Evolutionary conservation across 2,113 vertebrate species (phyloP), one percentile per base, ranked within the genome.

Genomic region (Haplochromis vanheusdeni): DNA sequence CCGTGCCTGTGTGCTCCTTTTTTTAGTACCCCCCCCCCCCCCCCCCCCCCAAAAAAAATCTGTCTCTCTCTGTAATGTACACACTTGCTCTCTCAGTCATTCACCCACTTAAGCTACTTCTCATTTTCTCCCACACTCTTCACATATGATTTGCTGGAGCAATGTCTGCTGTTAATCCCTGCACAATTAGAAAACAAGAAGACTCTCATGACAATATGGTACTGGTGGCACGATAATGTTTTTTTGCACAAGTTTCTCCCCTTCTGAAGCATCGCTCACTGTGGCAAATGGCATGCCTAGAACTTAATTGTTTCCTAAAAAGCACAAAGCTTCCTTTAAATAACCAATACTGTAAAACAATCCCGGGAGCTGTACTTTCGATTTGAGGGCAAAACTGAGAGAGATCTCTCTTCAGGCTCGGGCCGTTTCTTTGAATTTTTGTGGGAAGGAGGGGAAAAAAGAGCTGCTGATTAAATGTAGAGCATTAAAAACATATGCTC

Each of bases 131-230:
- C 87, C 82, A 82, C 91, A 81, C 82, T 88, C 88, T 80, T 93
- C 86, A 73, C 54, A 55, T 86, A 28, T 87, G 82, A 90, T 89
- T 93, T 86, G 33, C 82, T 42, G n/a, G 85, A 49, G 84, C 82
- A 56, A 77, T 54, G 90, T 92, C 84, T 87, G 70, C 87, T 75
- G 62, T 82, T 89, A 91, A 89, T 93, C 92, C 84, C 85, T 14
- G 28, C 88, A 80, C 92, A 93, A 93, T 95, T 94, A 92, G 54
- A 80, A 88, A 89, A 89, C 54, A 86, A 86, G 80, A 49, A 65
- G 23, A 11, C 19, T 7, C 81, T 75, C 33, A 2, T 60, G 86
- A 77, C 75, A 68, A 28, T 60, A 55, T 35, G 23, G 7, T 73
- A 86, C 65, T 11, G 82, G 81, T 58, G 81, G 68, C 21, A 42